Percentiles rank a stretch among this genome's conserved stretches.
These are phyloP conservation scores for Actinostola sp. DNA, from an alignment of 92 coral and sea anemone genomes.

Conservation along the genomic window DNA sequence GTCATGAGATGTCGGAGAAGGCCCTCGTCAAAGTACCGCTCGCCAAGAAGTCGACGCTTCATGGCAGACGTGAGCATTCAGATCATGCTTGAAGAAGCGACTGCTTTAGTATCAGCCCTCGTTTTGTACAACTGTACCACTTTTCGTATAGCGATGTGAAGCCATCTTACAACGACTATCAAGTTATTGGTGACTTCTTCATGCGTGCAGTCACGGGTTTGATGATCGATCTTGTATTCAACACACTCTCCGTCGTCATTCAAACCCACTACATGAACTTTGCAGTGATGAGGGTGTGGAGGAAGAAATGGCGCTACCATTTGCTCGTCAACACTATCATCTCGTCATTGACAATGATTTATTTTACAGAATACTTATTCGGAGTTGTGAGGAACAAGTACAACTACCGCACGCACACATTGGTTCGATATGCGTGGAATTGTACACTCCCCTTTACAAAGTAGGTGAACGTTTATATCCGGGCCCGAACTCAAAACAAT, in stretches of 20 bases:
- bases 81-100: conserved; percentile 51
- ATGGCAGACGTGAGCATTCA: conserved; percentile 63
- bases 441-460: conserved; percentile 14
- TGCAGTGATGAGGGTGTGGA: conserved; percentile 55
- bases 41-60: conserved; percentile 52
- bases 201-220: conserved; percentile 45
- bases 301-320: conserved; percentile 48
- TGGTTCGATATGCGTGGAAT: conserved; percentile 16
- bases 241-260: conserved; percentile 40
- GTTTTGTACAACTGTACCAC: conserved; percentile 38
- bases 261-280: conserved; percentile 37
- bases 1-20: neutral
- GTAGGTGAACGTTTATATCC: too few species aligned
- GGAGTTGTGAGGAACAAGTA: conserved; percentile 27
- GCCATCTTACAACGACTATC: conserved; percentile 24
- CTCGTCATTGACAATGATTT: conserved; percentile 25
- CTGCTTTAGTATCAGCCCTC: conserved; percentile 43
- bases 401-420: neutral
- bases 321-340: conserved; percentile 26
- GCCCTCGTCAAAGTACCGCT: conserved; percentile 14
- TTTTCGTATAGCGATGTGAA: conserved; percentile 34
- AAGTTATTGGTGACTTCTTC: conserved; percentile 20
- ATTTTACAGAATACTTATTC: conserved; percentile 40
- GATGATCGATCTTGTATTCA: conserved; percentile 54
- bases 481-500: too few species aligned